Percentiles rank a stretch among this genome's conserved stretches.
Evolutionary conservation across 92 coral and sea anemone genomes (phyloP).

Genomic region (Palythoa grandiflora): DNA sequence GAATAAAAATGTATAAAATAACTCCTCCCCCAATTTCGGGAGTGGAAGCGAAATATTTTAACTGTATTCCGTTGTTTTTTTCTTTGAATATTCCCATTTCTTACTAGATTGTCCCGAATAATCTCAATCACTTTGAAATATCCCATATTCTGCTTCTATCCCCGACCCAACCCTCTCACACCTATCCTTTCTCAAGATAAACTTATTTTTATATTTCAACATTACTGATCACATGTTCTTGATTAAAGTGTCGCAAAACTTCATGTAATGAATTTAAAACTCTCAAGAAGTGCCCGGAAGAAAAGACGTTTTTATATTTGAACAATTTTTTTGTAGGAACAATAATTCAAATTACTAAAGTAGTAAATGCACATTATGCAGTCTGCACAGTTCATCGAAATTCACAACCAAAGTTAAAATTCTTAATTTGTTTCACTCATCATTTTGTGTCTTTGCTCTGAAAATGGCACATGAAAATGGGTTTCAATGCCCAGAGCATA

Average conservation of each 20-base stretch:
- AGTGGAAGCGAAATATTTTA: conserved; percentile 9
- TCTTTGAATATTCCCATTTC: conserved; percentile 12
- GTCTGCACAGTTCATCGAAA: too few relatives aligned
- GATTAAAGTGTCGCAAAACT: conserved; percentile 14
- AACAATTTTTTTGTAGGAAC: background rate
- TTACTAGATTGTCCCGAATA: conserved; percentile 20
- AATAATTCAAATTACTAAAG: too few relatives aligned
- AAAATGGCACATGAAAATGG: too few relatives aligned
- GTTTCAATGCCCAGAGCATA: too few relatives aligned
- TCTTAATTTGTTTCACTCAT: too few relatives aligned
- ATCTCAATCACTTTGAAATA: conserved; percentile 31
- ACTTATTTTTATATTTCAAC: conserved; percentile 15
- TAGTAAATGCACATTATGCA: too few relatives aligned
- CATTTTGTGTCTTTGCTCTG: too few relatives aligned
- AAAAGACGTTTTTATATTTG: conserved; percentile 1
- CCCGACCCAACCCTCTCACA: conserved; percentile 30
- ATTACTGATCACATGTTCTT: background rate
- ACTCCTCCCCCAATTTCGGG: conserved; percentile 22
- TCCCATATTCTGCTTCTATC: conserved; percentile 30
- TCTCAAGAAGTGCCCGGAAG: conserved; percentile 27
- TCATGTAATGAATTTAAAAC: conserved; percentile 14
- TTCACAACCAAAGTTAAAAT: too few relatives aligned
- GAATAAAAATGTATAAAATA: conserved; percentile 18
- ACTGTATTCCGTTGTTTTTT: conserved; percentile 19
- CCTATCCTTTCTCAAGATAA: conserved; percentile 24